These are phyloP conservation scores for Meghimatium bilineatum DNA, from an alignment of 2,888 invertebrate genomes.

Conservation along the genomic window DNA sequence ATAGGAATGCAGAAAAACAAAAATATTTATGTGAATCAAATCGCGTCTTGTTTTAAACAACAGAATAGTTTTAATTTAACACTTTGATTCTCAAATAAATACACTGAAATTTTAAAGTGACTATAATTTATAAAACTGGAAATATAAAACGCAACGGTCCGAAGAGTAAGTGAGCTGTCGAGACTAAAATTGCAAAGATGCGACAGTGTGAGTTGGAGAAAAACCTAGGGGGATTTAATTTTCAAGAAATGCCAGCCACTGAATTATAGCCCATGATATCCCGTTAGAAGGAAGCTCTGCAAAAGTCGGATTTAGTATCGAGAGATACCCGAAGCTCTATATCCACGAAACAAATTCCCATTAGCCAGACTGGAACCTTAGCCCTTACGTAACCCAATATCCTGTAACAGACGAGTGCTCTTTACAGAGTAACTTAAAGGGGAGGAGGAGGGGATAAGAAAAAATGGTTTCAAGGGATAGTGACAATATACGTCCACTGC, in stretches of 20 bases:
- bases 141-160: not conserved
- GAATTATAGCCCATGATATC: conserved; percentile 42
- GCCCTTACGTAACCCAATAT: conserved; percentile 42
- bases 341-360: conserved; percentile 41
- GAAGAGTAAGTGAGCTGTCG: not conserved
- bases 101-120: not conserved
- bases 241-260: conserved; percentile 34
- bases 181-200: not conserved
- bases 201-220: not conserved
- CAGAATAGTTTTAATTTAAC: not conserved
- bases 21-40: not conserved
- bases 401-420: conserved; percentile 31
- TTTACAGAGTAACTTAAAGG: conserved; percentile 1
- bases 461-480: conserved; percentile 26
- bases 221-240: conserved; percentile 34
- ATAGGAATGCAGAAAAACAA: not conserved
- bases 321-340: conserved; percentile 30
- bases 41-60: not conserved
- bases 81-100: not conserved
- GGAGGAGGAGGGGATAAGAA: not conserved
- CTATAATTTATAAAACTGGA: not conserved
- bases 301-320: conserved; percentile 47
- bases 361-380: conserved; percentile 32
- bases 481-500: conserved; percentile 27
- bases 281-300: conserved; percentile 35